Conservation (phyloP, 2,113 vertebrate genomes). For the Notiomystis cincta region DNA sequence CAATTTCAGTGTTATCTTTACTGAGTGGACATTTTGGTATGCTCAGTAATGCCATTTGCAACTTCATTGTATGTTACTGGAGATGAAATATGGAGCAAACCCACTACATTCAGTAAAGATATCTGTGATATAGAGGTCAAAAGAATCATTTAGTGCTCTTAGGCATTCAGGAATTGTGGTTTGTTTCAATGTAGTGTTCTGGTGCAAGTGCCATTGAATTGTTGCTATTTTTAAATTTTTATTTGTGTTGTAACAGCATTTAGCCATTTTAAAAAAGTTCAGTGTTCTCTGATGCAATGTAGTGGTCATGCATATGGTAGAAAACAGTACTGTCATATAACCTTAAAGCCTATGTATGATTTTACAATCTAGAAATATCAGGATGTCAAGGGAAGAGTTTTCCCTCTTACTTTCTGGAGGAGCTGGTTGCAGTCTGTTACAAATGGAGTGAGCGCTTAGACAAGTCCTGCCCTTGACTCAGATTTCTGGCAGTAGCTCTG, state of each 20-base stretch:
- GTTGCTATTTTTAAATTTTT: neutral
- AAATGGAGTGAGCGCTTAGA: neutral
- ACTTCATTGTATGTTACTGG: neutral
- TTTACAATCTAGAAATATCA: neutral
- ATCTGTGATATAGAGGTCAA: neutral
- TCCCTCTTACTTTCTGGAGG: neutral
- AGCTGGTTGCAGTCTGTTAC: neutral
- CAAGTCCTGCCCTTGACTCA: neutral
- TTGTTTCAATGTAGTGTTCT: neutral
- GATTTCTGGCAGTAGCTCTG: neutral
- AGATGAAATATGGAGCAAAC: neutral
- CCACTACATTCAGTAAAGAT: fast-evolving
- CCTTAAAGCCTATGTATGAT: neutral
- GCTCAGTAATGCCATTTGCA: neutral
- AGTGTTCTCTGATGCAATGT: neutral
- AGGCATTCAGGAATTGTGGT: neutral
- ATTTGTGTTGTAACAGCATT: neutral
- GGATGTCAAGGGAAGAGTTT: neutral
- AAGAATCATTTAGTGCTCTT: neutral
- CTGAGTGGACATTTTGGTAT: neutral
- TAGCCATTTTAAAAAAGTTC: neutral
- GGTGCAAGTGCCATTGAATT: neutral
- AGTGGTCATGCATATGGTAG: neutral
- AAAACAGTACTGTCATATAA: neutral
- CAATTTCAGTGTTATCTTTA: neutral